phyloP scores from a whole-genome alignment of 1,140 invertebrate genomes.

The Varroa destructor region DNA sequence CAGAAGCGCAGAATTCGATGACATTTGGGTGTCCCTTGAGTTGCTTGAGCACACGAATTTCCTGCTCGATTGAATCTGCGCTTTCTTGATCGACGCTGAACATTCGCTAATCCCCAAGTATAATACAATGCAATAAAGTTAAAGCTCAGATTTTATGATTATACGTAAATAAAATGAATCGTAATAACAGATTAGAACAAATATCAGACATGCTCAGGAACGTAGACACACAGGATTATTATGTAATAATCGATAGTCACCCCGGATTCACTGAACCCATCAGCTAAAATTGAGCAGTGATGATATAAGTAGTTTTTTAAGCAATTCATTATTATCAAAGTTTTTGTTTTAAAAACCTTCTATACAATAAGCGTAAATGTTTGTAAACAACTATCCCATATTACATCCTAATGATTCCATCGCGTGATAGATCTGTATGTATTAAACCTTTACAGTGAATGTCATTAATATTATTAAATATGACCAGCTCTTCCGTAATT shows the following conservation, averaged over 20 bases:
- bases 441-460: no score
- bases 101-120: neutral
- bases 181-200: slow-evolving; percentile 8
- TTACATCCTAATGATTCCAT: no score
- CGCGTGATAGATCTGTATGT: no score
- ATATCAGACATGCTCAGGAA: neutral
- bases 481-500: no score
- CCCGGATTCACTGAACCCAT: no score
- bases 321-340: no score
- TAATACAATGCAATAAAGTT: slow-evolving; percentile 2
- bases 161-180: slow-evolving; percentile 26
- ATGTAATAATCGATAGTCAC: neutral
- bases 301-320: no score
- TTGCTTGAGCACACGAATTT: slow-evolving; percentile 42
- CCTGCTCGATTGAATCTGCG: slow-evolving; percentile 26
- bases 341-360: no score
- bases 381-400: no score
- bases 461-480: no score
- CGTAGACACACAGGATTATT: slow-evolving; percentile 45
- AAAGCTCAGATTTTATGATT: slow-evolving; percentile 28
- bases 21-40: slow-evolving; percentile 47
- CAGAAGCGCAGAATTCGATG: slow-evolving; percentile 45
- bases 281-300: no score
- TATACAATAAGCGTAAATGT: no score
- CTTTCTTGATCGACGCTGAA: slow-evolving; percentile 11